These are phyloP conservation scores for Rhadina sibilatrix DNA, from an alignment of 2,113 vertebrate species.

Conservation along the genomic window DNA sequence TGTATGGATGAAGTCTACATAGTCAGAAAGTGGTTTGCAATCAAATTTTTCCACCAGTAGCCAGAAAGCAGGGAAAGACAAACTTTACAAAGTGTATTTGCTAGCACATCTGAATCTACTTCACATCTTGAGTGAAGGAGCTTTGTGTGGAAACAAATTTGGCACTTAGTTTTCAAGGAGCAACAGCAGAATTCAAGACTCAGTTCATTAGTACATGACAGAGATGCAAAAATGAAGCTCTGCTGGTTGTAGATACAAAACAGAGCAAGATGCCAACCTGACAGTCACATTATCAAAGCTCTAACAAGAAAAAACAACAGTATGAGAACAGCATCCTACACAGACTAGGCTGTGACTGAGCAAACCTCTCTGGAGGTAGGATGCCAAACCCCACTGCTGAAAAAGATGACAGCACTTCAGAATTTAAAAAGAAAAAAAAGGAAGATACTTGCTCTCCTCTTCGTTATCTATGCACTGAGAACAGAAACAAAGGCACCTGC, in stretches of 20 bases:
- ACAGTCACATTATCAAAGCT: constrained; percentile 47
- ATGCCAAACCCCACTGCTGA: constrained; percentile 30
- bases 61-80: background rate
- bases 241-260: constrained; percentile 49
- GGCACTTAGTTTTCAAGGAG: constrained; percentile 53
- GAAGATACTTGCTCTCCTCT: background rate
- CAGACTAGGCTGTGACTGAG: constrained; percentile 54
- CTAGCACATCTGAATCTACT: constrained; percentile 59
- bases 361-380: constrained; percentile 40
- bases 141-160: constrained; percentile 62
- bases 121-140: constrained; percentile 56
- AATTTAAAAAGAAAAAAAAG: background rate
- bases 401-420: constrained; percentile 24
- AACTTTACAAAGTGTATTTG: background rate
- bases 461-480: background rate
- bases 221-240: constrained; percentile 55
- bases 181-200: constrained; percentile 49
- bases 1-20: background rate
- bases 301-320: constrained; percentile 41
- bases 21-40: background rate
- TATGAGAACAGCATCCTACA: constrained; percentile 56
- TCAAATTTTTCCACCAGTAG: background rate
- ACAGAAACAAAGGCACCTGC: constrained; percentile 6
- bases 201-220: constrained; percentile 57
- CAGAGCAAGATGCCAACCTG: constrained; percentile 43